phyloP scores from a whole-genome alignment of 2,113 vertebrate genomes.

The Barbus barbus region DNA sequence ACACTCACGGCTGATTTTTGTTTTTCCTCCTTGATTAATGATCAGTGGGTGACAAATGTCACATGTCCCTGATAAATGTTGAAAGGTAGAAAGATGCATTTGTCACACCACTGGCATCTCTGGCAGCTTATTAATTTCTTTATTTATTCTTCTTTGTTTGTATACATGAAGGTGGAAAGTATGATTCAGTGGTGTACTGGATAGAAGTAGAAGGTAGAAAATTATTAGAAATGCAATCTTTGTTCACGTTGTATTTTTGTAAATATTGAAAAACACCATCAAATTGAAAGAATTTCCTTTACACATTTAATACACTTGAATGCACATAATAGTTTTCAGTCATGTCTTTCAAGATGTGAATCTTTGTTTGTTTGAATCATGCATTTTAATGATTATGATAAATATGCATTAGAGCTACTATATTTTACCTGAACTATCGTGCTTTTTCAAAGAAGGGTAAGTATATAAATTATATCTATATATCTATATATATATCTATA shows the following conservation, averaged over 20 bases:
- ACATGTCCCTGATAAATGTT: constrained; percentile 57
- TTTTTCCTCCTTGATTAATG: constrained; percentile 61
- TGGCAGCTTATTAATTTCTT: constrained; percentile 51
- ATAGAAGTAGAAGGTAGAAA: neutral
- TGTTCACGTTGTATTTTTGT: neutral
- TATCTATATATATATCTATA: too few species aligned
- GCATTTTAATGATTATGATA: neutral
- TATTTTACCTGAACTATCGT: neutral
- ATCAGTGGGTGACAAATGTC: constrained; percentile 57
- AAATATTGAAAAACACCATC: neutral
- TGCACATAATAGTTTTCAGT: too few species aligned
- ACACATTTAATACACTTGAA: too few species aligned
- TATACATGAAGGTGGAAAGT: neutral
- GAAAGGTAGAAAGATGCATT: constrained; percentile 49
- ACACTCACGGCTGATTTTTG: constrained; percentile 52
- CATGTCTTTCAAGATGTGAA: too few species aligned
- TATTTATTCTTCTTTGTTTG: constrained; percentile 22
- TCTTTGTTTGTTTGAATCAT: neutral
- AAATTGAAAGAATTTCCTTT: too few species aligned
- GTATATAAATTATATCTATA: neutral
- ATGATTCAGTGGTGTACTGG: neutral
- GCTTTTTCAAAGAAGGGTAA: neutral
- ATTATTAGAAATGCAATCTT: neutral
- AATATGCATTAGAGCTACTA: neutral
- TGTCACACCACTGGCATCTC: constrained; percentile 43